phyloP scores from a whole-genome alignment of 2,113 vertebrate genomes.

The Brienomyrus longianalis region DNA sequence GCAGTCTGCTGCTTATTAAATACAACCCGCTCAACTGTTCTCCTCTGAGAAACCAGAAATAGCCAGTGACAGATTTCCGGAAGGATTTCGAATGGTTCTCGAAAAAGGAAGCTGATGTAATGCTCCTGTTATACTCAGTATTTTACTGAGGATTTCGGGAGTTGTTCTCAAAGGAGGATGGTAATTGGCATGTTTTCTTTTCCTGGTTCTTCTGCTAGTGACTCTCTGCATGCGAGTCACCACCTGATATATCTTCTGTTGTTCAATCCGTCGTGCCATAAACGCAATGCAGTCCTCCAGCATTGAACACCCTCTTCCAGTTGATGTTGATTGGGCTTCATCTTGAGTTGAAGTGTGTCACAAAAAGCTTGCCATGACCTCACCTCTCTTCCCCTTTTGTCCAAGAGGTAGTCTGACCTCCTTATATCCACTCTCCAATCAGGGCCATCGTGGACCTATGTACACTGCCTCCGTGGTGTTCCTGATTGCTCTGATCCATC shows the following conservation, averaged over 20 bases:
- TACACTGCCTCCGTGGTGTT: neutral
- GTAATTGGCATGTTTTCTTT: constrained; percentile 1
- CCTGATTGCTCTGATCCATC: neutral
- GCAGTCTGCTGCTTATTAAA: neutral
- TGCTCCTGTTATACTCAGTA: neutral
- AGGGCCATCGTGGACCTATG: neutral
- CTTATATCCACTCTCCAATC: neutral
- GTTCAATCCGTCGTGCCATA: neutral
- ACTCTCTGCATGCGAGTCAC: too few species aligned
- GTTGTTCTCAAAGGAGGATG: neutral
- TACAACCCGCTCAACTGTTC: neutral
- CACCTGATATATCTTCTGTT: neutral
- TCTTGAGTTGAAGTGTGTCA: neutral
- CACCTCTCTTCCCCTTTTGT: neutral
- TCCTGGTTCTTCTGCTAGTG: neutral
- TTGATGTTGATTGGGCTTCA: neutral
- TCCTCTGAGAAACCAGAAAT: neutral
- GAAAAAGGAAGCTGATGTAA: neutral
- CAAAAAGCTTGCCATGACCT: neutral
- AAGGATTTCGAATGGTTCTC: neutral
- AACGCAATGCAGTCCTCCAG: neutral
- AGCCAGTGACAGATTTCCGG: neutral
- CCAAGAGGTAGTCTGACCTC: neutral
- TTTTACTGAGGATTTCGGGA: neutral
- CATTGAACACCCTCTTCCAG: neutral